Evolutionary conservation across 2,113 vertebrate genomes (phyloP).

Genomic region (Pachyramphus minor): DNA sequence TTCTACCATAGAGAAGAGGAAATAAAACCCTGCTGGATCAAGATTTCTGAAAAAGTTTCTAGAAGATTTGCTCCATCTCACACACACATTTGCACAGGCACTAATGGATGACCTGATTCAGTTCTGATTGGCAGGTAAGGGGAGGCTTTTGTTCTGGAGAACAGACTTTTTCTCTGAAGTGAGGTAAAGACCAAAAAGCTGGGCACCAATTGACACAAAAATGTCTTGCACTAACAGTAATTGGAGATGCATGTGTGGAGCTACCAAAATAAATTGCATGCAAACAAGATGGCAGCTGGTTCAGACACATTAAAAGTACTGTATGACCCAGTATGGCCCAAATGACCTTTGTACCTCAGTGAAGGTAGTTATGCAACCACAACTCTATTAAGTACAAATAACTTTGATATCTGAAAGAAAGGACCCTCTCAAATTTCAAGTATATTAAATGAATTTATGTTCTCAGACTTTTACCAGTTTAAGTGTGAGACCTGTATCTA

Average conservation of each 20-base stretch:
- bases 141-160: background rate
- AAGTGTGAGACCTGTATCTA: background rate
- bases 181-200: background rate
- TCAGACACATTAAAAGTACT: background rate
- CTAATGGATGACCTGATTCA: background rate
- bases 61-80: background rate
- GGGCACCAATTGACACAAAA: rapidly evolving
- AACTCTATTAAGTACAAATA: background rate
- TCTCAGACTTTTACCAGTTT: background rate
- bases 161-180: background rate
- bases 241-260: background rate
- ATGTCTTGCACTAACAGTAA: background rate
- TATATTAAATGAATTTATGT: background rate
- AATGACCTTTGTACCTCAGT: background rate
- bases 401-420: background rate
- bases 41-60: background rate
- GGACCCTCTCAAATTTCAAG: background rate
- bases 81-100: background rate
- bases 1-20: background rate
- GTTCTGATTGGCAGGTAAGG: background rate
- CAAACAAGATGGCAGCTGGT: background rate
- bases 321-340: background rate
- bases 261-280: background rate
- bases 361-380: background rate
- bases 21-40: background rate